phyloP scores from a whole-genome alignment of 2,113 vertebrate species.

The Daubentonia madagascariensis region DNA sequence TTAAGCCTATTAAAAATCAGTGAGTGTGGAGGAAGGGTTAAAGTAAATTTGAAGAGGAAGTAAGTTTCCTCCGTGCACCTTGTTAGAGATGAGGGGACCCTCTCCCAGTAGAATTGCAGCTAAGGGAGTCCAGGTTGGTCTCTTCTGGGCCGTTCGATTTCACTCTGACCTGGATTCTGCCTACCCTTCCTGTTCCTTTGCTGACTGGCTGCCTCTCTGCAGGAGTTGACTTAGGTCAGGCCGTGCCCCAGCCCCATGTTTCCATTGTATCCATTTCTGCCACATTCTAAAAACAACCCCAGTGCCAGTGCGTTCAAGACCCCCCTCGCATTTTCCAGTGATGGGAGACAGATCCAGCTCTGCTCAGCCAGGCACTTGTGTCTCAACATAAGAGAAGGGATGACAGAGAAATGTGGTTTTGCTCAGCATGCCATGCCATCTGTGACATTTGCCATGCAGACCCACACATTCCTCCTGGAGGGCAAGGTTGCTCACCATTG shows the following conservation, averaged over 20 bases:
- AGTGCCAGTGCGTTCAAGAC: not conserved
- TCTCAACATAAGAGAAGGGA: not conserved
- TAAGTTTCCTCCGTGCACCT: not conserved
- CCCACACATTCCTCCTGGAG: not conserved
- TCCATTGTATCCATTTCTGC: not conserved
- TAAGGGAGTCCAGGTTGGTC: not conserved
- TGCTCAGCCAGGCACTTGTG: not conserved
- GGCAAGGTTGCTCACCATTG: not conserved
- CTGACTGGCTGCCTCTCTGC: not conserved
- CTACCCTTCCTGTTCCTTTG: not conserved
- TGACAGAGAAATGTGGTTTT: conserved; percentile 2
- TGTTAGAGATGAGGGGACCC: accelerated
- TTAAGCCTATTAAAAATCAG: conserved; percentile 12
- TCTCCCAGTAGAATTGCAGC: not conserved
- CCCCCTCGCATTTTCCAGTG: not conserved
- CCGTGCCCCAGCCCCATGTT: not conserved
- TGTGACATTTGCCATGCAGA: conserved; percentile 2
- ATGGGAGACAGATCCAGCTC: not conserved
- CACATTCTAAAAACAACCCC: not conserved
- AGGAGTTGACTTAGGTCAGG: not conserved
- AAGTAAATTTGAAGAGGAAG: not conserved
- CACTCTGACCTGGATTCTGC: not conserved
- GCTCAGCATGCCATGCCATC: not conserved
- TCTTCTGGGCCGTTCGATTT: not conserved
- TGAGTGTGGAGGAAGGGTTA: not conserved